Base-by-base conservation (phyloP, 2,113 vertebrate genomes). In the Hemiprocne comata region DNA sequence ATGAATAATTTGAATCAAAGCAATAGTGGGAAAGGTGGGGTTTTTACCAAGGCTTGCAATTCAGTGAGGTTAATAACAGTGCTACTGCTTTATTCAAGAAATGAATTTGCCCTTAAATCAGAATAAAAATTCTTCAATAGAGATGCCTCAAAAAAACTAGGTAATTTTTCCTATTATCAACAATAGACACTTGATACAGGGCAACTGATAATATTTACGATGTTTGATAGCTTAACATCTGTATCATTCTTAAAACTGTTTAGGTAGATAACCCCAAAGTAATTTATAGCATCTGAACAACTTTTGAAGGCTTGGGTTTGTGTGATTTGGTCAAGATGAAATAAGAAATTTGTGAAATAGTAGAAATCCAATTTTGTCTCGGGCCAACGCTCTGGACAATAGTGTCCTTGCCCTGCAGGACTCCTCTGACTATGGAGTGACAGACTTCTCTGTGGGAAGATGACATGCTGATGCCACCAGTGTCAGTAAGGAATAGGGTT, bases 81-180 rank as follows among this genome's bases (percentile, higher is more conserved):
- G 38, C 24, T 70, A n/a, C 40, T 54, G 33, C 42, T 79, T 85
- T 93, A 38, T 67, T 94, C 34, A 57, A 84, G 20, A 66, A 82
- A 82, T 66, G 16, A 90, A 60, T 87, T 94, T 95, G 51, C 70
- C 81, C 78, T 69, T 46, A 70, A 76, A 84, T 72, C 78, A 89
- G 36, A 87, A 66, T 40, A 54, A 50, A 31, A 76, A 54, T 50
- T 79, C 18, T 85, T 95, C 76, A 62, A 44, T 90, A 61, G 36
- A 76, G 36, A 11, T 50, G 11, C 66, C 84, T 89, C n/a, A 50
- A 54, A 85, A 92, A 65, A 10, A 42, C 13, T 60, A 13, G 33
- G 29, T 61, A 81, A 60, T 44, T 85, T 90, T 84, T 77, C 28
- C 17, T 90, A 4, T n/a, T 67, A 11, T 90, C 74, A 75, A 1